phyloP scores from a whole-genome alignment of 2,113 vertebrate genomes.

The Lipophrys pholis region DNA sequence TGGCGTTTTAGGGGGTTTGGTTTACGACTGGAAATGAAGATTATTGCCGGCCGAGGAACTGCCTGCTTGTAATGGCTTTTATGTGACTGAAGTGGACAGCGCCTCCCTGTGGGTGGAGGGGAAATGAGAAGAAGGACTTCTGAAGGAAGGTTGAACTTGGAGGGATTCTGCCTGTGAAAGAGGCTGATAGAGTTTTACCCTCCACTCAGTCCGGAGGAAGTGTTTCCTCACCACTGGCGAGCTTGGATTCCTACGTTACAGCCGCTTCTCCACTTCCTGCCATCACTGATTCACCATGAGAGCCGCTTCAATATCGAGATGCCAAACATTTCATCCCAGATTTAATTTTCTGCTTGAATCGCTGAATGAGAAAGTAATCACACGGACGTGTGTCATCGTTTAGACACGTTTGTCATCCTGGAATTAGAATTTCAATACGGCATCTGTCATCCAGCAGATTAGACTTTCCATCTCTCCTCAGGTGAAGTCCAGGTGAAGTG shows the following conservation, averaged over 20 bases:
- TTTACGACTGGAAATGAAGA: conserved; percentile 30
- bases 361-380: conserved; percentile 64
- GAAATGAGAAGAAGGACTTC: conserved; percentile 9
- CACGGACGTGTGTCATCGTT: conserved; percentile 20
- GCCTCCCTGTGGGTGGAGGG: conserved; percentile 4
- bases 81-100: not conserved
- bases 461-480: conserved; percentile 43
- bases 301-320: conserved; percentile 31
- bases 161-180: too few species aligned
- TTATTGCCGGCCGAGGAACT: conserved; percentile 1
- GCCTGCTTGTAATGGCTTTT: conserved; percentile 12
- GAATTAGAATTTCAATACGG: conserved; percentile 66
- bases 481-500: conserved; percentile 38
- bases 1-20: not conserved
- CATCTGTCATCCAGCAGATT: conserved; percentile 60
- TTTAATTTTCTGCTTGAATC: conserved; percentile 70
- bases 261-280: too few species aligned
- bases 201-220: too few species aligned
- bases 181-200: too few species aligned
- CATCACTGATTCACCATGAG: conserved; percentile 40
- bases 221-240: too few species aligned
- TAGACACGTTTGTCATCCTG: conserved; percentile 58
- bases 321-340: conserved; percentile 46
- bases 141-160: too few species aligned
- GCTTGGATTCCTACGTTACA: too few species aligned